phyloP scores from a whole-genome alignment of 2,888 invertebrate genomes.

The Plagiodera versicolora region DNA sequence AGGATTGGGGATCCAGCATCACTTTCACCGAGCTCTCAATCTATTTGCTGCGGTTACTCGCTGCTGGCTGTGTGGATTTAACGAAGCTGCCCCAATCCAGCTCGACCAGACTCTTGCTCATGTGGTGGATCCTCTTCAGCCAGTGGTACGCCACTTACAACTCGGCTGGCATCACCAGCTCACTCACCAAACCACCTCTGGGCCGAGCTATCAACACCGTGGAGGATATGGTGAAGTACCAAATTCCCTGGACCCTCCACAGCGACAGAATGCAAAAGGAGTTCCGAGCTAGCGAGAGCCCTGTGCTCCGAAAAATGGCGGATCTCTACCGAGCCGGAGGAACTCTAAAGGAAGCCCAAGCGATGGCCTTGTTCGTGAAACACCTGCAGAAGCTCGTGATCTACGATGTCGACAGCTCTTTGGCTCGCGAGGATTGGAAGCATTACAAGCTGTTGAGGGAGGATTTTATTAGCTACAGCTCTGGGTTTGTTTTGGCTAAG shows the following conservation, averaged over 20 bases:
- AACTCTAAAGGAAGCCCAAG: slow-evolving; percentile 7
- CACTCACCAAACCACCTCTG: slow-evolving; percentile 30
- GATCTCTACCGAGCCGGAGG: slow-evolving; percentile 14
- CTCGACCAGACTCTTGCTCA: slow-evolving; percentile 19
- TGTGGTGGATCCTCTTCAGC: slow-evolving; percentile 26
- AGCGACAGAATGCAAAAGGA: slow-evolving; percentile 1
- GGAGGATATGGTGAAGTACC: slow-evolving; percentile 31
- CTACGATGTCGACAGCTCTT: slow-evolving; percentile 30
- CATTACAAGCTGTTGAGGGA: slow-evolving; percentile 34
- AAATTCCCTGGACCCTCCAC: slow-evolving; percentile 23
- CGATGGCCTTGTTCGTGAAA: slow-evolving; percentile 29
- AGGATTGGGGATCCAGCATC: background rate
- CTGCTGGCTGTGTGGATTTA: slow-evolving; percentile 10
- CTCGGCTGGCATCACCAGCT: slow-evolving; percentile 35
- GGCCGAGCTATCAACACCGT: slow-evolving; percentile 30
- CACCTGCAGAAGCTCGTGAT: slow-evolving; percentile 33
- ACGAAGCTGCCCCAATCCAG: background rate
- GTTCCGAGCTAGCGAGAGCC: slow-evolving; percentile 15
- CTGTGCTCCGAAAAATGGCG: slow-evolving; percentile 18
- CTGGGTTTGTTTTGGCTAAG: slow-evolving; percentile 34
- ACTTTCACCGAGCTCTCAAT: background rate
- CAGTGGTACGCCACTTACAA: slow-evolving; percentile 31
- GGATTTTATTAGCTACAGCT: slow-evolving; percentile 32
- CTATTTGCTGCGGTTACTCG: slow-evolving; percentile 13
- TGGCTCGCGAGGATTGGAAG: slow-evolving; percentile 27